Evolutionary conservation across 2,888 invertebrate species (phyloP), one percentile per base, ranked within the genome.

Genomic region (Nowickia ferox): DNA sequence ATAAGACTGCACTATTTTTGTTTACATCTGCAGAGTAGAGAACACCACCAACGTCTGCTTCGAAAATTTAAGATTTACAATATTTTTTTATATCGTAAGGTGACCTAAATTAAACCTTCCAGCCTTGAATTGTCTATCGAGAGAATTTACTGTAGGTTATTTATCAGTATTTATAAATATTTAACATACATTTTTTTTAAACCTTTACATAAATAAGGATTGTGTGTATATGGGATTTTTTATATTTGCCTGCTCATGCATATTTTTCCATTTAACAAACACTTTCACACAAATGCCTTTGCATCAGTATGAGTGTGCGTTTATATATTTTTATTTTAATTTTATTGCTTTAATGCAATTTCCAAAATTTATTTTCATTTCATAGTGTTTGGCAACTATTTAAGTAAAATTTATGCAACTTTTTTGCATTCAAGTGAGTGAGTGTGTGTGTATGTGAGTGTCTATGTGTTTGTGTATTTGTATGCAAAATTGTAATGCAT

Each of bases 301-400:
- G 13, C 38, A 10, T 48, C 5, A 48, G 4, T 19, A 48, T 9
- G 9, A 5, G 15, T 42, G 17, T 75, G n/a, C 55, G 3, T 46
- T 30, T 38, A 44, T 17, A 46, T 65, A 30, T 4, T 74, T 66
- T 46, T 11, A 42, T 11, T 42, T 48, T 22, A 44, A 22, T 55
- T 55, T 76, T 55, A 76, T 76, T 55, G 17, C 66, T 59, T 77
- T 51, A 22, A 68, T 77, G 48, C 57, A 42, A 48, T 77, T 77
- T 77, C 57, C 19, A 51, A 74, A 30, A 40, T 69, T 68, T 69
- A 17, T 78, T 61, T 78, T 69, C 13, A 46, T 55, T 44, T 71
- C 30, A 30, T 30, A 6, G 30, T 53, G 51, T 79, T 63, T 44
- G 46, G 71, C n/a, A 79, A 63, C 55, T 57, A 65, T 72, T 71